Evolutionary conservation across 2,113 vertebrate genomes (phyloP), one percentile per base, ranked within the genome.

Genomic region (Axis porcinus): DNA sequence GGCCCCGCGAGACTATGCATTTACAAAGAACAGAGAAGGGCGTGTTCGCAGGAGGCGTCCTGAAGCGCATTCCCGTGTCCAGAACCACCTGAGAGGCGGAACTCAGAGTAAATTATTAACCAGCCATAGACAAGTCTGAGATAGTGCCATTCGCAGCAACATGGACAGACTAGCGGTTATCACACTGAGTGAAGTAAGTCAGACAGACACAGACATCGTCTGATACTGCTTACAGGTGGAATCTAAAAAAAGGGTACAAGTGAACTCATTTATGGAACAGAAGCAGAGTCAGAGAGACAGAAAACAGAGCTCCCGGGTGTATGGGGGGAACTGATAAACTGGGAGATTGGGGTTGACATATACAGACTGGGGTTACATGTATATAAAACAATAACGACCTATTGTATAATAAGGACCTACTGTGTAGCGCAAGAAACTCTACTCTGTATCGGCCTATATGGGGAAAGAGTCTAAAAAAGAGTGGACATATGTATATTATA

Each of bases 201-300:
- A 19, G 76, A 50, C 45, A 50, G 28, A 30, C 8, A 33, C 1
- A 30, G 1, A 1, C 30, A 19, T 21, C 74, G 27, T 0, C 3
- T 5, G 16, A 21, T 1, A 19, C 2, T 2, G 45, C 28, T 33
- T 21, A 33, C 1, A 3, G 1, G 8, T 30, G 45, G 9, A 6
- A 21, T 6, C 78, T 50, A 33, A 33, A 17, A 9, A 21, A 12
- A 50, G 0, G 78, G 76, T 21, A 12, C 28, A 50, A 19, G 9
- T 33, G 28, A 33, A 11, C 45, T 81, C 45, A 12, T 1, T 45
- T 47, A 28, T 36, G 27, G 28, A 78, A 79, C 43, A 47, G 76
- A 79, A 50, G 16, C 27, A 33, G 76, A 33, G 45, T 6, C 45
- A 79, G 45, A 33, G 45, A 79, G 25, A 15, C 5, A 79, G 45